Percentiles rank a stretch among this genome's conserved stretches.
These are phyloP conservation scores for Rhodinocichla rosea DNA, from an alignment of 2,113 vertebrate species.

Conservation along the genomic window DNA sequence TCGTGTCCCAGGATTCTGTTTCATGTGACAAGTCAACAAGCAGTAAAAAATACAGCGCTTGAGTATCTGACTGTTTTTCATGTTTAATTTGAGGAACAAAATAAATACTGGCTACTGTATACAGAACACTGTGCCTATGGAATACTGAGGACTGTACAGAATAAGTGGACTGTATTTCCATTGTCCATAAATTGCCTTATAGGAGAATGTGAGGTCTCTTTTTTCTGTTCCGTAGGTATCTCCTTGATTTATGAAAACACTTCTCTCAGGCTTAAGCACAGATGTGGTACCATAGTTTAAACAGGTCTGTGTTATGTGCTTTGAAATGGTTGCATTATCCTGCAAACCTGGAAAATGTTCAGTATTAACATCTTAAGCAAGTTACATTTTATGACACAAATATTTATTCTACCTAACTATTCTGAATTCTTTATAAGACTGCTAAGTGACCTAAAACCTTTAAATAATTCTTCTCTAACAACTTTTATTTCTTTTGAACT, in stretches of 20 bases:
- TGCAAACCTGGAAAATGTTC: neutral
- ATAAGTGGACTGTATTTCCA: neutral
- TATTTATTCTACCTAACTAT: neutral
- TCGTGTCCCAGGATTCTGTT: neutral
- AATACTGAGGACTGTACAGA: neutral
- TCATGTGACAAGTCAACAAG: slow-evolving; percentile 22
- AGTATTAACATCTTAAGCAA: neutral
- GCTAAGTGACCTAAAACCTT: neutral
- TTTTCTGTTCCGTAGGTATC: neutral
- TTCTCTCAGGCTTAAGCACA: neutral
- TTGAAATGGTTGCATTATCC: neutral
- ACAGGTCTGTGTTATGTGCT: neutral
- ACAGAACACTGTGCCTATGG: neutral
- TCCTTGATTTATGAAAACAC: neutral
- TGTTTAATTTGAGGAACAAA: slow-evolving; percentile 13
- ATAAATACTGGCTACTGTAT: neutral
- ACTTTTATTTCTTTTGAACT: neutral
- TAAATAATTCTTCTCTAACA: neutral
- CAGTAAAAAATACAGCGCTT: neutral
- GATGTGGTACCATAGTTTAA: neutral
- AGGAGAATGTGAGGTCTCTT: neutral
- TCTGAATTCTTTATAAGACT: neutral
- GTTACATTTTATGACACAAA: neutral
- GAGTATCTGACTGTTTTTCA: neutral
- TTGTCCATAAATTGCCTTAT: neutral